Base-by-base conservation (phyloP, 1,140 invertebrate species). In the Drosophila baimaii region DNA sequence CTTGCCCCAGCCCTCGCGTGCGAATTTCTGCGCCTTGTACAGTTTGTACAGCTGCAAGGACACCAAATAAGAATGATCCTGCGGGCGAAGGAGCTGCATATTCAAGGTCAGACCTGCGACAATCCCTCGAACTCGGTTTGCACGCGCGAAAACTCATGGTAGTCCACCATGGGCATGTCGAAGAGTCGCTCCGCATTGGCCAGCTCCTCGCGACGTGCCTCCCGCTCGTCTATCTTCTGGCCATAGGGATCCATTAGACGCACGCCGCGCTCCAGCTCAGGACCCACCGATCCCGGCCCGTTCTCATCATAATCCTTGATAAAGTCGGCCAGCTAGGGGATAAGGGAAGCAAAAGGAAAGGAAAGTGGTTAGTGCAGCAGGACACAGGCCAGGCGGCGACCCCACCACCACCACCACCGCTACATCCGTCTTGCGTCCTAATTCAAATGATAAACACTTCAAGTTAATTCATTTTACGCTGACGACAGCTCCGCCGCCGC, bases 151-250 rank as follows among this genome's bases (percentile, higher is more conserved):
- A 97, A 96, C 46, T 95, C 94, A 0, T 96, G 95, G 85, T 97
- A 98, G 91, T 97, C 95, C 0, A 96, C 95, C 27, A 97, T 94
- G 9, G 95, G 94, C 70, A 97, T 94, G 79, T 97, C 96, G 92
- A 98, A 98, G 2, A 98, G 93, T 75, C 95, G 94, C 92, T 98
- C 97, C 0, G 96, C 96, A 54, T 96, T 95, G 12, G 86, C 91
- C 25, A 98, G 93, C 37, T 95, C 94, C 25, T 94, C 90, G 49
- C 96, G 94, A n/a, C 94, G 94, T 1, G 91, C 80, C 77, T 97
- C 96, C 15, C 97, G 70, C 44, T 95, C 93, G 9, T 93, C 93
- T 52, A 98, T 95, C 70, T 95, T 92, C 77, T 94, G 93, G 6
- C 92, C 92, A 88, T 95, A 98, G 58, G 95, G 94, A 80, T 95